phyloP scores from a whole-genome alignment of 2,888 invertebrate species.

The Caenorhabditis virilis region DNA sequence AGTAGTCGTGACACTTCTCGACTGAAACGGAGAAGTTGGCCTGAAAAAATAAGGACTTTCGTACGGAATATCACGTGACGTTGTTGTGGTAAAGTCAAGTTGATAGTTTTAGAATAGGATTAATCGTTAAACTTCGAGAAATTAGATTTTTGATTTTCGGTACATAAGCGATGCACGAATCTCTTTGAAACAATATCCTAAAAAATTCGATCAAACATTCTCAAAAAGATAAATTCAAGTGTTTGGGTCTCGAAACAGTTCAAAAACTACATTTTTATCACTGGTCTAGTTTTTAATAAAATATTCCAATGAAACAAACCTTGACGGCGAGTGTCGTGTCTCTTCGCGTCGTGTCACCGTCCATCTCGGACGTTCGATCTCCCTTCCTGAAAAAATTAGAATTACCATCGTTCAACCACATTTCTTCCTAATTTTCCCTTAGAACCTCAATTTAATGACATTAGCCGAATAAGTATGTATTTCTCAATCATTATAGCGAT shows the following conservation, averaged over 20 bases:
- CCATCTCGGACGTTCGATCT: constrained; percentile 55
- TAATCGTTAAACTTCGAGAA: no score
- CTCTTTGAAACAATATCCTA: no score
- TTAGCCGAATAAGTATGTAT: no score
- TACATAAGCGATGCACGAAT: no score
- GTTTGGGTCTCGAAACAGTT: background rate
- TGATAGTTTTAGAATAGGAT: no score
- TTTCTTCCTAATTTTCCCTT: no score
- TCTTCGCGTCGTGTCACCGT: constrained; percentile 59
- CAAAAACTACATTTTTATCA: background rate
- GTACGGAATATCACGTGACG: background rate
- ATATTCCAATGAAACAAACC: constrained; percentile 19
- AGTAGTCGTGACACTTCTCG: constrained; percentile 65
- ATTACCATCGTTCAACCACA: no score
- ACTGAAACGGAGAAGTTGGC: constrained; percentile 55
- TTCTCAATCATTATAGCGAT: no score
- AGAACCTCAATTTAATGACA: no score
- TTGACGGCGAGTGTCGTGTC: constrained; percentile 55
- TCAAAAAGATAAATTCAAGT: background rate
- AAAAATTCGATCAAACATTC: no score
- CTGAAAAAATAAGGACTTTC: constrained; percentile 17
- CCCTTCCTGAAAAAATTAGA: constrained; percentile 21
- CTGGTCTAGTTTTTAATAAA: background rate
- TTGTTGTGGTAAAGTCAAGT: no score
- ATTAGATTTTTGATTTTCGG: no score